These are phyloP conservation scores for Keiferia lycopersicella DNA, from an alignment of 2,888 invertebrate species.

Conservation along the genomic window DNA sequence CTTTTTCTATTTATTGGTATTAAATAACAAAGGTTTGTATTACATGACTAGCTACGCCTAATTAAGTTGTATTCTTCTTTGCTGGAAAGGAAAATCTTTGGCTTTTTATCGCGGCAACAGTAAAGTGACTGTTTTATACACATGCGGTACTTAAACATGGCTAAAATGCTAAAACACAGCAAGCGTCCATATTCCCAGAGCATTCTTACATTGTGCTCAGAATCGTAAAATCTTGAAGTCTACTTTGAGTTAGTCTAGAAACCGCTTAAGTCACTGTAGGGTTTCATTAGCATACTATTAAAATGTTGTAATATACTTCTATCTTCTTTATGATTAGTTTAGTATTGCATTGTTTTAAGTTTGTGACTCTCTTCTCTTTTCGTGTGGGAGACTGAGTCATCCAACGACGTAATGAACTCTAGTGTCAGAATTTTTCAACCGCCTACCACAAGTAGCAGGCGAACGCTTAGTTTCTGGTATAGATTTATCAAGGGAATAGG, in stretches of 20 bases:
- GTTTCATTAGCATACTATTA: background rate
- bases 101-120: background rate
- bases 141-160: constrained; percentile 18
- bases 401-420: too few relatives aligned
- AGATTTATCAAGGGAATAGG: too few relatives aligned
- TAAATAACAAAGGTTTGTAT: too few relatives aligned
- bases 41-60: background rate
- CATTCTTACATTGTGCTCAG: constrained; percentile 17
- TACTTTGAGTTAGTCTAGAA: constrained; percentile 1
- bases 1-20: too few relatives aligned
- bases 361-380: too few relatives aligned
- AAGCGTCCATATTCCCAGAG: constrained; percentile 10
- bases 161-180: constrained; percentile 12
- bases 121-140: constrained; percentile 14
- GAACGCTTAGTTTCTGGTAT: too few relatives aligned
- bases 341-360: background rate
- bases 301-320: background rate
- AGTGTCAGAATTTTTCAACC: too few relatives aligned
- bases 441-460: too few relatives aligned
- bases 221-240: constrained; percentile 7
- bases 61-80: background rate
- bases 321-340: background rate
- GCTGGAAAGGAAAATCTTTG: background rate
- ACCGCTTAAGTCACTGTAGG: background rate
- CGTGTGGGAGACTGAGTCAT: too few relatives aligned